Conservation (phyloP, 2,113 vertebrate genomes). For the Tenrec ecaudatus region DNA sequence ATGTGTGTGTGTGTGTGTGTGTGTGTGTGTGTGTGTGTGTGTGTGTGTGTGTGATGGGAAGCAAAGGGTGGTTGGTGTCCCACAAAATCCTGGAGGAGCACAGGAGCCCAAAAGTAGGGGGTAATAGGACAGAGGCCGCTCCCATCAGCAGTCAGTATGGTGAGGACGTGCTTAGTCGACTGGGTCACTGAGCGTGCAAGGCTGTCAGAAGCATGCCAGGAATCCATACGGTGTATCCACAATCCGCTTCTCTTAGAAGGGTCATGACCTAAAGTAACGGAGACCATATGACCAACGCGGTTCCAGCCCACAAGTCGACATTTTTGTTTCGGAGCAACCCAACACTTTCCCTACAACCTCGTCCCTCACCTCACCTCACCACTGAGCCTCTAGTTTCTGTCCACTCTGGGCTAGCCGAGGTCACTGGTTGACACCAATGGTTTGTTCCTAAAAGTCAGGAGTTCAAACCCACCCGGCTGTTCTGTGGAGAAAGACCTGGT, state of each 20-base stretch:
- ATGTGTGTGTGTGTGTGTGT: not conserved
- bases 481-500: not conserved
- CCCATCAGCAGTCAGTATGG: not conserved
- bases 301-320: not conserved
- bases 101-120: not conserved
- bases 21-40: not conserved
- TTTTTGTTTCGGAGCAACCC: not conserved
- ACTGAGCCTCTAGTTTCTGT: not conserved
- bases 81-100: not conserved
- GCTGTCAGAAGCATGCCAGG: not conserved
- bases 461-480: not conserved
- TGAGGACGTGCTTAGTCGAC: not conserved
- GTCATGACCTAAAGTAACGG: slow-evolving; percentile 40
- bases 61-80: not conserved
- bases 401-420: not conserved
- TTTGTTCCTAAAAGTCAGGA: not conserved
- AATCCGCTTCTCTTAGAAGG: not conserved
- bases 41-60: not conserved
- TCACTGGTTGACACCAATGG: not conserved
- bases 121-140: not conserved
- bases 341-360: not conserved
- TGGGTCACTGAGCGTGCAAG: not conserved
- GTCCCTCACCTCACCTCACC: not conserved
- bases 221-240: not conserved
- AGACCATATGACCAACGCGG: not conserved